Percentiles rank a stretch among this genome's conserved stretches.
Conservation (phyloP, 1,140 invertebrate species). For the Panulirus ornatus region DNA sequence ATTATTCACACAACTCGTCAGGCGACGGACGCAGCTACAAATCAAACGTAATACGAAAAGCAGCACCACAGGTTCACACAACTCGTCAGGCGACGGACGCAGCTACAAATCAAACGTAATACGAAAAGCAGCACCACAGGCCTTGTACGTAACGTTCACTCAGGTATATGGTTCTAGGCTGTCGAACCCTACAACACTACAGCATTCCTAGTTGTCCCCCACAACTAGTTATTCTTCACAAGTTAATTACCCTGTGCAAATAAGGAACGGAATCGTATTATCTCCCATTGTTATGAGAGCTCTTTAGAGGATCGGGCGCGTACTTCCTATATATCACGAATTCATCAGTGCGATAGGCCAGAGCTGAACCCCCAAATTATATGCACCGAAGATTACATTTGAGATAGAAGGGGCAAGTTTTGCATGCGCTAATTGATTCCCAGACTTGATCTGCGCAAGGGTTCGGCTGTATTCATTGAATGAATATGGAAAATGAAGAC, state of each 20-base stretch:
- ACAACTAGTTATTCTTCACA: no score
- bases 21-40: no score
- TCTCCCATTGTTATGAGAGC: background rate
- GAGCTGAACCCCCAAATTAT: background rate
- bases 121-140: no score
- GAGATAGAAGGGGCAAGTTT: background rate
- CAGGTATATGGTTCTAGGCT: no score
- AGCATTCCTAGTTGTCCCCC: no score
- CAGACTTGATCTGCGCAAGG: background rate
- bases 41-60: no score
- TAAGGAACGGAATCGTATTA: slow-evolving; percentile 28
- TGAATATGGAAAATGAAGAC: slow-evolving; percentile 41
- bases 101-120: no score
- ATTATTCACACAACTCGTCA: no score
- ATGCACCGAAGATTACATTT: background rate
- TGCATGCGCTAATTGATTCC: slow-evolving; percentile 5
- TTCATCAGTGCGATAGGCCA: background rate
- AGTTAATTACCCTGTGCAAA: slow-evolving; percentile 30
- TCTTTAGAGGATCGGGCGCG: background rate
- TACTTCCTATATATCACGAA: background rate
- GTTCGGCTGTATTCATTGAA: background rate
- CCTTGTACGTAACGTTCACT: no score
- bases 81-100: no score
- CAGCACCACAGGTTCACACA: no score
- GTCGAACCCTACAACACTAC: no score